phyloP scores from a whole-genome alignment of 2,113 vertebrate genomes.

The Lota lota region DNA sequence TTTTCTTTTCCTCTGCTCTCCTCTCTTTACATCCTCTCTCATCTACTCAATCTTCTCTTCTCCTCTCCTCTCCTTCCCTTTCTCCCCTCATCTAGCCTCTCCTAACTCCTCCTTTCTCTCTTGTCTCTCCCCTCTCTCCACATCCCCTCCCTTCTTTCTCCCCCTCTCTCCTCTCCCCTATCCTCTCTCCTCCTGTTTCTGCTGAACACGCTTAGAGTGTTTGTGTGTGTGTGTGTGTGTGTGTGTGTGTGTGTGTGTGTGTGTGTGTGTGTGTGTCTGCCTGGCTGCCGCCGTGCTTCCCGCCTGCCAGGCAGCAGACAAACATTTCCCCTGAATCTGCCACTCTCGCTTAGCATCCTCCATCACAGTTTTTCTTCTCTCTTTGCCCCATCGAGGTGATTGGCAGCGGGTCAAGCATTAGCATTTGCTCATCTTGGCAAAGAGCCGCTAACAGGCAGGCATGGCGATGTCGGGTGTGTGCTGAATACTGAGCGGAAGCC shows the following conservation, averaged over 20 bases:
- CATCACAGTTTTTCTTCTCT: constrained; percentile 32
- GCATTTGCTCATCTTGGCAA: constrained; percentile 69
- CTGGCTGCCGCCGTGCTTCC: constrained; percentile 34
- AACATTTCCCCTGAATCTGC: constrained; percentile 68
- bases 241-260: not conserved
- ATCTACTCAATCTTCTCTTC: too few relatives aligned
- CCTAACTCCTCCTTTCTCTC: too few relatives aligned
- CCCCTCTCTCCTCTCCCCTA: not conserved
- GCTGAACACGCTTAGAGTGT: too few relatives aligned
- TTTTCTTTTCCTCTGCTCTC: too few relatives aligned
- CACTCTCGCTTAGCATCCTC: constrained; percentile 66
- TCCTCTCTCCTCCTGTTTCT: not conserved
- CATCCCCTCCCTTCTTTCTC: not conserved
- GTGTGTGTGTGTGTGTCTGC: not conserved
- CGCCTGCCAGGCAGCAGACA: constrained; percentile 52
- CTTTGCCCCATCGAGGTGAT: constrained; percentile 49
- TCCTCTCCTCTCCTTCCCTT: too few relatives aligned
- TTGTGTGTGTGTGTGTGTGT: not conserved
- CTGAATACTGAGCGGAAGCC: constrained; percentile 50
- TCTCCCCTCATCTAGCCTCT: too few relatives aligned
- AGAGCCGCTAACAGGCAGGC: constrained; percentile 58
- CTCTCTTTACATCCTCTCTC: too few relatives aligned
- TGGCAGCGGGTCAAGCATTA: constrained; percentile 69
- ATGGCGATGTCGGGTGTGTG: constrained; percentile 44
- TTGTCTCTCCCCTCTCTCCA: not conserved